Base-by-base conservation (phyloP, 1,140 invertebrate genomes). In the Apolygus lucorum region DNA sequence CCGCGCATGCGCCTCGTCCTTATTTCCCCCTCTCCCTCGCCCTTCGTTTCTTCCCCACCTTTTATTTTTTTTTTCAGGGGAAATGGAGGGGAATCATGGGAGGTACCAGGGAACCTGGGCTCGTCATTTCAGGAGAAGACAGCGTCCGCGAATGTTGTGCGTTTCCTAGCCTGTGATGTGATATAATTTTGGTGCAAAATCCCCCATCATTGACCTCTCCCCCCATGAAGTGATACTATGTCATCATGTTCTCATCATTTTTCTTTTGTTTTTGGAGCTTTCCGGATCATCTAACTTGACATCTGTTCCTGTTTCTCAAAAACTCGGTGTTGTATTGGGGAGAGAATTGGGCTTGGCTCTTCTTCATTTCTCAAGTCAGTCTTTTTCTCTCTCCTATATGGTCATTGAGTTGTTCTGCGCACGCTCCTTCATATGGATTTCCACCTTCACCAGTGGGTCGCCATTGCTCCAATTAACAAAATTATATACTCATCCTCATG, bases 1-100 rank as follows among this genome's bases (percentile, higher is more conserved):
- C 76, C 71, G 76, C 78, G 76, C 78, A 78, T 77, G 78, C 75
- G 70, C 66, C 71, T 71, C 73, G 75, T 74, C 75, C 74, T 77
- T 74, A 76, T 75, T 78, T 73, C 71, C 72, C 78, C 74, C 74
- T 77, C 71, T 72, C 72, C 68, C 63, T 71, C 54, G 71, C 65
- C 65, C 63, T 68, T 69, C 59, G 13, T 17, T 49, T 17, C 17
- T 49, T 17, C 34, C 34, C 34, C 34, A 49, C 34, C 34, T 34
- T 24, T 25, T 25, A 1, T 25, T n/a, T 25, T 25, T 64, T 24
- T 17, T n/a, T n/a, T n/a, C n/a, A n/a, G n/a, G n/a, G n/a, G n/a
- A n/a, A 27, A 17, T 21, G 42, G 13, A 49, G 14, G 65, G 28
- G 65, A 67, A 49, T 25, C 42, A 21, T 49, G 28, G 28, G 21